Base-by-base conservation (phyloP, 2,113 vertebrate species). In the Pipra filicauda region DNA sequence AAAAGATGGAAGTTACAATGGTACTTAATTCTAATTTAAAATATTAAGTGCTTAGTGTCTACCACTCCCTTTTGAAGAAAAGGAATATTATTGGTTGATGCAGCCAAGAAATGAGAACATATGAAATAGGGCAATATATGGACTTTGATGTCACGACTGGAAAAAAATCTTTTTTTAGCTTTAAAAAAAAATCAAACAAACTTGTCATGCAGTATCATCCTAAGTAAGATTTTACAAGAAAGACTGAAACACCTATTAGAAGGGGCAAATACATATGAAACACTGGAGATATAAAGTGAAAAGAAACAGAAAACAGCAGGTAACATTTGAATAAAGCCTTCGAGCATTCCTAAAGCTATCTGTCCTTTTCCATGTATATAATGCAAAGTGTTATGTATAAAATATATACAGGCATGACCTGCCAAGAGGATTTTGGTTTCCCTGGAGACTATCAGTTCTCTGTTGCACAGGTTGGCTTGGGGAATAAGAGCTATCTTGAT, bases 401-500 rank as follows among this genome's bases (percentile, higher is more conserved):
- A 93, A 86, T 82, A 57, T 6, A 92, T 91, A 86, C 41, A 78
- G 86, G n/a, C 96, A 39, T 72, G 80, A 94, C 89, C 90, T 96
- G 93, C 76, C 90, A 75, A 65, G 76, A 85, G 49, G 88, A 96
- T 95, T 95, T 93, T 94, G 70, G 95, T 95, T 96, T 94, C 96
- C 91, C 76, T 94, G 95, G 96, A 96, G 96, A 96, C 96, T 95
- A 61, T 91, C 93, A 46, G 71, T 81, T 94, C 88, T 93, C 72
- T 61, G 31, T 96, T 92, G 79, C 79, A 89, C 2, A 31, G 80
- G 76, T 65, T 95, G 80, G 44, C 79, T 89, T 81, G 69, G 41
- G 62, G 61, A 80, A 12, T 91, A 84, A 81, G 26, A 94, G 49
- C 44, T 69, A 89, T 93, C 95, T 91, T 89, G 92, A 82, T 94